These are phyloP conservation scores for Caradrina kadenii DNA, from an alignment of 2,888 invertebrate genomes.

Conservation along the genomic window DNA sequence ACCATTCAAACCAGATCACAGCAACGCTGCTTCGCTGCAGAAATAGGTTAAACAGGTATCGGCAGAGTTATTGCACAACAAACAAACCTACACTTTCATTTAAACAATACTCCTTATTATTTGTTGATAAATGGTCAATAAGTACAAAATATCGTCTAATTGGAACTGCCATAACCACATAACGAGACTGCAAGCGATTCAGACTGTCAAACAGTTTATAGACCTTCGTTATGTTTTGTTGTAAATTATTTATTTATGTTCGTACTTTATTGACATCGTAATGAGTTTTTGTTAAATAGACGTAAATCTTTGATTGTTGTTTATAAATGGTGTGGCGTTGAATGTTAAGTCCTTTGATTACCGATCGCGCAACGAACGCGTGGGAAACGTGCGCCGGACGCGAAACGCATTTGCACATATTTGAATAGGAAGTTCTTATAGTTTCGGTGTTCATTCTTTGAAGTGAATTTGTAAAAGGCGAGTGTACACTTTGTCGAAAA, in stretches of 20 bases:
- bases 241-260: slow-evolving; percentile 42
- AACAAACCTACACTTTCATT: slow-evolving; percentile 26
- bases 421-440: neutral
- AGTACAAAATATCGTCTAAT: slow-evolving; percentile 40
- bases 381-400: neutral
- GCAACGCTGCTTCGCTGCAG: too few relatives aligned
- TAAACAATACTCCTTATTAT: slow-evolving; percentile 43
- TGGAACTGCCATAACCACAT: slow-evolving; percentile 27
- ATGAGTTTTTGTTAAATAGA: slow-evolving; percentile 17
- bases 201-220: slow-evolving; percentile 10
- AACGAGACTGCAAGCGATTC: slow-evolving; percentile 16
- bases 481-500: neutral
- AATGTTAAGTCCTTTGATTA: neutral
- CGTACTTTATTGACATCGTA: slow-evolving; percentile 23
- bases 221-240: slow-evolving; percentile 25
- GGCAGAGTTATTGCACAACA: slow-evolving; percentile 15
- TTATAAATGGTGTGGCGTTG: neutral
- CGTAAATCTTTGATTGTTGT: slow-evolving; percentile 40
- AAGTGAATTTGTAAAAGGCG: neutral
- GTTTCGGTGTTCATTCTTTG: neutral
- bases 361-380: neutral
- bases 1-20: too few relatives aligned
- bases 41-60: too few relatives aligned
- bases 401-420: neutral
- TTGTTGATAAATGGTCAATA: slow-evolving; percentile 22